Evolutionary conservation across 1,140 invertebrate genomes (phyloP).

Genomic region (Coptotermes formosanus): DNA sequence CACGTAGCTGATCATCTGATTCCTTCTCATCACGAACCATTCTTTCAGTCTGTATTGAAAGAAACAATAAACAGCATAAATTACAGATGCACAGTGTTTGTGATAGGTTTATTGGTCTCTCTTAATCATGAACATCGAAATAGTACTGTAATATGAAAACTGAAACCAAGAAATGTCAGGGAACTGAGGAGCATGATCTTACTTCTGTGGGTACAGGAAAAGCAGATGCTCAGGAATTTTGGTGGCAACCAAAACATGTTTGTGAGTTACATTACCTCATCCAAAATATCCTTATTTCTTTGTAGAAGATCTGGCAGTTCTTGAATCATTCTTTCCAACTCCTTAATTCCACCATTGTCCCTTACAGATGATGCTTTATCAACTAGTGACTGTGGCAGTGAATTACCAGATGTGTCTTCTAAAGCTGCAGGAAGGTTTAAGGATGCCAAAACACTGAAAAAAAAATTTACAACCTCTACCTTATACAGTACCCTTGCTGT

Average conservation of each 20-base stretch:
- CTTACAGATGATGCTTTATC: constrained; percentile 77
- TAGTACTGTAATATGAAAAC: too few species aligned
- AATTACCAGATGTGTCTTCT: constrained; percentile 76
- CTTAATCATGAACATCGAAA: too few species aligned
- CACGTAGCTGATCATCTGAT: constrained; percentile 82
- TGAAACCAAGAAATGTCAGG: too few species aligned
- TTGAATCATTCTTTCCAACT: constrained; percentile 58
- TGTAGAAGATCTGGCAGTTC: constrained; percentile 89
- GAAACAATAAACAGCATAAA: constrained; percentile 34
- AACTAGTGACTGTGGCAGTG: constrained; percentile 82
- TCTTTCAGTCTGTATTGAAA: constrained; percentile 63
- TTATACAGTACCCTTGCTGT: too few species aligned
- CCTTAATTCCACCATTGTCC: constrained; percentile 40
- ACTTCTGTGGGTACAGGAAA: too few species aligned
- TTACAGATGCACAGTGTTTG: not conserved
- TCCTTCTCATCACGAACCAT: constrained; percentile 89
- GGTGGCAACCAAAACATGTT: too few species aligned
- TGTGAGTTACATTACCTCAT: constrained; percentile 65
- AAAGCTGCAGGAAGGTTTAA: constrained; percentile 97
- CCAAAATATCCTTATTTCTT: constrained; percentile 92
- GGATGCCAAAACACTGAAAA: constrained; percentile 78
- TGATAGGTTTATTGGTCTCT: not conserved
- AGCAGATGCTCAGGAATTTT: too few species aligned
- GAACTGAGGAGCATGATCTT: too few species aligned
- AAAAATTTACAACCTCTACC: not conserved